Conservation (phyloP, 2,797 vertebrate species). For the Cyclura pinguis region DNA sequence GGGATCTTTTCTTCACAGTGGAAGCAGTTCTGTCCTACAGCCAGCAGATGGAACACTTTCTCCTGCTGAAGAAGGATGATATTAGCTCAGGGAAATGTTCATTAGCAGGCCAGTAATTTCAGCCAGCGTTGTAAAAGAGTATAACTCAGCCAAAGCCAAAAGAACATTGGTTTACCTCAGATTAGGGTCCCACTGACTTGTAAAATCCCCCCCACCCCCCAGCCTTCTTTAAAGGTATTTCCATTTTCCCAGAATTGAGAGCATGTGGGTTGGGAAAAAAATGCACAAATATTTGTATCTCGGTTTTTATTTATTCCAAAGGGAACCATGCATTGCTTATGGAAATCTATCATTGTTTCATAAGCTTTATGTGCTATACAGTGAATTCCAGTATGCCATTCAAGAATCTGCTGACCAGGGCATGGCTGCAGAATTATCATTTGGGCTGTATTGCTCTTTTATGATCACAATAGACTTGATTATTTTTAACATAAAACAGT, state of each 20-base stretch:
- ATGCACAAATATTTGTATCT: not conserved
- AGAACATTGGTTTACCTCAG: not conserved
- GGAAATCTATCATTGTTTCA: conserved; percentile 51
- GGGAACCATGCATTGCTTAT: conserved; percentile 27
- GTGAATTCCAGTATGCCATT: conserved; percentile 56
- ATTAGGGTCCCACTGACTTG: not conserved
- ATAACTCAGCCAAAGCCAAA: conserved; percentile 6
- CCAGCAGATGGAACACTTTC: conserved; percentile 79
- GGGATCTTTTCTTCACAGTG: accelerated
- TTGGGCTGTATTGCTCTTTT: conserved; percentile 61
- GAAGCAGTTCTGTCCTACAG: conserved; percentile 18
- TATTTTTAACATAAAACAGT: conserved; percentile 71
- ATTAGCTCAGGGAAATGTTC: accelerated
- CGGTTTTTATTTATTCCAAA: not conserved
- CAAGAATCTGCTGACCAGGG: conserved; percentile 40
- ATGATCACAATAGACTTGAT: conserved; percentile 68
- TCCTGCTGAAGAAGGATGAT: conserved; percentile 49
- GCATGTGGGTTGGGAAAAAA: not conserved
- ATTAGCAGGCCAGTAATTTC: not conserved
- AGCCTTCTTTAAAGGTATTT: conserved; percentile 17
- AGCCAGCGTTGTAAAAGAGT: not conserved
- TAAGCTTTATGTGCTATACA: conserved; percentile 25
- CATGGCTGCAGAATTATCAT: conserved; percentile 49
- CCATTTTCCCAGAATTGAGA: not conserved
- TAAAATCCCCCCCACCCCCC: conserved; percentile 33